These are phyloP conservation scores for Hippocampus abdominalis DNA, from an alignment of 2,113 vertebrate species.

Conservation along the genomic window DNA sequence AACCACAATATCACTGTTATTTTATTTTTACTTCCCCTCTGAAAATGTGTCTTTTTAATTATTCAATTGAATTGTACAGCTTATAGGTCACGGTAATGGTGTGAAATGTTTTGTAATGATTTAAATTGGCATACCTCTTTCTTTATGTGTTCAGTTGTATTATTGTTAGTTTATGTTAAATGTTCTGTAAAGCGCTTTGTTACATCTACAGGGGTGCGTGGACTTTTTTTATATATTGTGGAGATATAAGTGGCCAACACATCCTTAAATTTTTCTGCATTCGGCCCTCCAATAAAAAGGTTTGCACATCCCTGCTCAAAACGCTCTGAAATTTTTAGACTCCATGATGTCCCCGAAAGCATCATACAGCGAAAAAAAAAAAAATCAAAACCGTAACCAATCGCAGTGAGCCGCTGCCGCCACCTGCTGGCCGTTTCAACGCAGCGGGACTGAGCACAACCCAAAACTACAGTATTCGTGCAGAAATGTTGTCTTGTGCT, in stretches of 20 bases:
- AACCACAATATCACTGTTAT: neutral
- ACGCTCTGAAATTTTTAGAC: neutral
- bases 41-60: no score
- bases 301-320: neutral
- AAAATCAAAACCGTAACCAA: neutral
- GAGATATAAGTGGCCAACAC: neutral
- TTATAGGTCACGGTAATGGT: neutral
- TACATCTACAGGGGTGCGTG: neutral
- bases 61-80: neutral
- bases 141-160: no score
- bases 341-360: slow-evolving; percentile 23
- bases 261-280: neutral
- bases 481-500: neutral
- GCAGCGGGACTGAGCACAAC: slow-evolving; percentile 10
- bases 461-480: neutral
- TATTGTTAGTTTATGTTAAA: neutral
- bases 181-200: no score
- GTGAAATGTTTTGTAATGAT: no score
- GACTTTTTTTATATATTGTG: neutral
- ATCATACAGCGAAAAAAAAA: neutral
- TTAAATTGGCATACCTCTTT: no score
- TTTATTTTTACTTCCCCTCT: neutral
- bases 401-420: slow-evolving; percentile 76
- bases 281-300: neutral
- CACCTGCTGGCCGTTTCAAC: slow-evolving; percentile 76